phyloP scores from a whole-genome alignment of 1,140 invertebrate genomes.

The Drosophila ercepeae region DNA sequence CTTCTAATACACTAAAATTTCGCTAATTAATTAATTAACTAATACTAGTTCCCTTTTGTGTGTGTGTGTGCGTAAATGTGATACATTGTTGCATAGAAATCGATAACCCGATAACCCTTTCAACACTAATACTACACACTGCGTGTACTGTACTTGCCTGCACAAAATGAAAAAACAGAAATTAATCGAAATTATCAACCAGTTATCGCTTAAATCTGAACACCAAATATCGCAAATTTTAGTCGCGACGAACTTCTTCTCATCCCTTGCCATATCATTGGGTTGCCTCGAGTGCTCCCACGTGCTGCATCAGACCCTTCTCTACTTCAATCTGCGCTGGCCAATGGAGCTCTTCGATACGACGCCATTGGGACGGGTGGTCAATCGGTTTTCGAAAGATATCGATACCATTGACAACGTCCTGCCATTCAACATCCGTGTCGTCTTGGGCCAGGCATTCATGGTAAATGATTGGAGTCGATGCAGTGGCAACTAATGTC shows the following conservation, averaged over 20 bases:
- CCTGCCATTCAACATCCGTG: conserved; percentile 83
- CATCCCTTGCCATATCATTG: conserved; percentile 82
- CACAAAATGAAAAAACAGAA: conserved; percentile 1
- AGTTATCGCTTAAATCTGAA: conserved; percentile 10
- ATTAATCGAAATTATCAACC: conserved; percentile 8
- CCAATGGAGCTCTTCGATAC: conserved; percentile 92
- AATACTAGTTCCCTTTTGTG: conserved; percentile 32
- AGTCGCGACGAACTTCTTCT: conserved; percentile 83
- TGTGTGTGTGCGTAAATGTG: conserved; percentile 27
- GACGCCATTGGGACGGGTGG: conserved; percentile 90
- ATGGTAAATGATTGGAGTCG: conserved; percentile 71
- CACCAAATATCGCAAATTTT: conserved; percentile 14
- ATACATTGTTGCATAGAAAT: background rate
- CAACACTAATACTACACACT: conserved; percentile 16
- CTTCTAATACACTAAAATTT: background rate
- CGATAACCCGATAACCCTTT: background rate
- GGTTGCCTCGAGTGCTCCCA: conserved; percentile 79
- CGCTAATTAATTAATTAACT: background rate
- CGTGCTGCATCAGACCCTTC: conserved; percentile 86
- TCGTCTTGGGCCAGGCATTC: conserved; percentile 72
- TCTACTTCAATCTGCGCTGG: conserved; percentile 87
- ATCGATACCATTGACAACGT: conserved; percentile 88
- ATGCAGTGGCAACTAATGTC: conserved; percentile 4
- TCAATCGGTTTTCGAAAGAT: conserved; percentile 92
- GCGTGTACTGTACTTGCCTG: conserved; percentile 6